Evolutionary conservation across 2,888 invertebrate species (phyloP).

Genomic region (Cheilosia vernalis): DNA sequence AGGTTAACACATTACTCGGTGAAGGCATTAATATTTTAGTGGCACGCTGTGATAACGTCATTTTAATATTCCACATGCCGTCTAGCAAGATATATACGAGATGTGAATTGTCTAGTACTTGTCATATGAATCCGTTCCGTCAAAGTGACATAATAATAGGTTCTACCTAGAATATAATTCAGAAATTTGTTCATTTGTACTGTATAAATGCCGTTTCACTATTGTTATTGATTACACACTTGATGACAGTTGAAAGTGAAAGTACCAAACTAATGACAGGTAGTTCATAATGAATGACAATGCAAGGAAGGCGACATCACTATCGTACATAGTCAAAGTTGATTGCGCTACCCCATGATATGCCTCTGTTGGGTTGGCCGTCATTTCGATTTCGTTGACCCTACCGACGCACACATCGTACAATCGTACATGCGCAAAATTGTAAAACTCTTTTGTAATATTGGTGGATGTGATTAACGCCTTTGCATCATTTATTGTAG

Average conservation of each 20-base stretch:
- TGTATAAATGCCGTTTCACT: conserved; percentile 1
- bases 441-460: conserved; percentile 20
- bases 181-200: neutral
- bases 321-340: neutral
- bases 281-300: conserved; percentile 31
- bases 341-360: conserved; percentile 17
- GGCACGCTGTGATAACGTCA: conserved; percentile 10
- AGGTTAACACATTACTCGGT: conserved; percentile 29
- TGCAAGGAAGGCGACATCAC: neutral
- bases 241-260: conserved; percentile 41
- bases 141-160: neutral
- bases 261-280: conserved; percentile 19
- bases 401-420: conserved; percentile 20
- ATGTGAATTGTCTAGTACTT: conserved; percentile 1
- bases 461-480: neutral
- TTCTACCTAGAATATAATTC: neutral
- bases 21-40: conserved; percentile 4
- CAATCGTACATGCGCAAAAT: neutral
- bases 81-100: neutral
- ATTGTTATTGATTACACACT: conserved; percentile 7
- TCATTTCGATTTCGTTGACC: conserved; percentile 39
- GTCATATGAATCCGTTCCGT: neutral
- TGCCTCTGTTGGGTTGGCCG: conserved; percentile 7
- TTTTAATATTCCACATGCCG: neutral
- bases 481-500: conserved; percentile 16